These are phyloP conservation scores for Halictus ligatus DNA, from an alignment of 2,888 invertebrate genomes.

Conservation along the genomic window DNA sequence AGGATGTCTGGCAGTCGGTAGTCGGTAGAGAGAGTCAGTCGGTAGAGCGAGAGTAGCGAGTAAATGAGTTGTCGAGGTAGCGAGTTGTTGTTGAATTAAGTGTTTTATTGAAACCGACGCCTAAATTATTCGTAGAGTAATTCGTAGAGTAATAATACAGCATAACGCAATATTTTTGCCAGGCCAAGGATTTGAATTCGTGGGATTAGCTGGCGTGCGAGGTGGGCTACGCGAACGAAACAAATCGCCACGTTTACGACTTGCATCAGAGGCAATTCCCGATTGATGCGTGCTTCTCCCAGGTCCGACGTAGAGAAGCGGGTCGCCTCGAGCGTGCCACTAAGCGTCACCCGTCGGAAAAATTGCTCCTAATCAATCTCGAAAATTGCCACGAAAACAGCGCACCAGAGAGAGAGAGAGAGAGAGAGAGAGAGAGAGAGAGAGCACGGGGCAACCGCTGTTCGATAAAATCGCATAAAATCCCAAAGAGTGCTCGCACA, in stretches of 20 bases:
- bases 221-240: constrained; percentile 8
- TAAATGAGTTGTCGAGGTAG: too few species aligned
- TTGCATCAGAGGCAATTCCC: constrained; percentile 38
- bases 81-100: too few species aligned
- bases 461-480: constrained; percentile 65
- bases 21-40: too few species aligned
- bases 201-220: constrained; percentile 3
- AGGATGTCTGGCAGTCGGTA: too few species aligned
- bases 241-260: constrained; percentile 38
- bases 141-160: too few species aligned
- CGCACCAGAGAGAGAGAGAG: constrained; percentile 6
- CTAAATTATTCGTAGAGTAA: too few species aligned
- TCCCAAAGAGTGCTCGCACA: constrained; percentile 62
- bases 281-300: constrained; percentile 35
- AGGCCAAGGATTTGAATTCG: constrained; percentile 1
- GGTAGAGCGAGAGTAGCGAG: too few species aligned
- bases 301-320: constrained; percentile 32
- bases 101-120: too few species aligned
- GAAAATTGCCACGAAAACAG: constrained; percentile 74
- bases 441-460: constrained; percentile 1
- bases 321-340: constrained; percentile 25
- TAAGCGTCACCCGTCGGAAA: constrained; percentile 40
- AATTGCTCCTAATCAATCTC: constrained; percentile 74
- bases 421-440: background rate
- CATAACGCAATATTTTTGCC: background rate